Evolutionary conservation across 1,140 invertebrate species (phyloP).

Genomic region (Solenopsis invicta): DNA sequence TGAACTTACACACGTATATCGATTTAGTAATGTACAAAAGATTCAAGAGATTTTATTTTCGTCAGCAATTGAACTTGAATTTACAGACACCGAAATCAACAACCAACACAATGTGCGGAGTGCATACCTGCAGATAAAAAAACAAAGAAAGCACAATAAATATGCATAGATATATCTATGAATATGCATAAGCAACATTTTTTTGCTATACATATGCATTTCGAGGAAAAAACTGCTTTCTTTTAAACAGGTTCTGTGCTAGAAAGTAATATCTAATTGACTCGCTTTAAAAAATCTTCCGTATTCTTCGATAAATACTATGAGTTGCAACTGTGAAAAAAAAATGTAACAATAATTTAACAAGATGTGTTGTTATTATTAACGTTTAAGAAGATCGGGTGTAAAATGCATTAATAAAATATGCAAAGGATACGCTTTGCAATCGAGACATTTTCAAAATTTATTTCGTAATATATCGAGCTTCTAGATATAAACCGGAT

Average conservation of each 20-base stretch:
- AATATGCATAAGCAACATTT: constrained; percentile 27
- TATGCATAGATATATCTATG: constrained; percentile 28
- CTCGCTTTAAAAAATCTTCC: background rate
- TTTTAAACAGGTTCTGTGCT: background rate
- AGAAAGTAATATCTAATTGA: background rate
- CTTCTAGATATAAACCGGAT: constrained; percentile 17
- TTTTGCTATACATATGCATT: background rate
- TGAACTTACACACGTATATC: background rate
- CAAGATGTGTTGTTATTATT: background rate
- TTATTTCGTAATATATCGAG: background rate
- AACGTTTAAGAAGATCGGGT: too few relatives aligned
- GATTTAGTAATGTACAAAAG: background rate
- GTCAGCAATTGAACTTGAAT: background rate
- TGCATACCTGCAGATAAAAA: background rate
- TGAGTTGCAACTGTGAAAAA: background rate
- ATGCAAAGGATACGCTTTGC: background rate
- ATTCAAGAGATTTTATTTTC: background rate
- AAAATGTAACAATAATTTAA: background rate
- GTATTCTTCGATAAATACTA: background rate
- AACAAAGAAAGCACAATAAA: constrained; percentile 26
- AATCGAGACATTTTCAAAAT: background rate
- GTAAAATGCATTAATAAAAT: background rate
- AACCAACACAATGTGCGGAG: background rate
- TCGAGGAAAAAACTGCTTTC: background rate
- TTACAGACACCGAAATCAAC: background rate